A percentile compares a stretch with the other conserved stretches of the same genome.
Conservation (phyloP, 1,140 invertebrate species). For the Caerostris darwini region DNA sequence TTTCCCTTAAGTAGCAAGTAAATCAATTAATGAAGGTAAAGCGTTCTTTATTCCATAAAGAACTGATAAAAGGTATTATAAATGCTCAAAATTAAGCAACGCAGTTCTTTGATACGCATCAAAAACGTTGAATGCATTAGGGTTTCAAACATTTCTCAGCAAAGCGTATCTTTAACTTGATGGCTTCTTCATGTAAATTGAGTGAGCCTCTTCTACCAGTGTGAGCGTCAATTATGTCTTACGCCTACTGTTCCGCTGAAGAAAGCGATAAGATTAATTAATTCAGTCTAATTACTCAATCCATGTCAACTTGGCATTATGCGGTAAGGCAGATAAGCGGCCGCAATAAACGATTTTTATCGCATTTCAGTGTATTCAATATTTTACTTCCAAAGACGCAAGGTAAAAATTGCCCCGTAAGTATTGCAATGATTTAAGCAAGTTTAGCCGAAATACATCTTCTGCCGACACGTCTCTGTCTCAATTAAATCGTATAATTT, state of each 20-base stretch:
- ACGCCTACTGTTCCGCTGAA: conserved; percentile 56
- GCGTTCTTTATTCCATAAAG: conserved; percentile 21
- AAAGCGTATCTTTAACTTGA: conserved; percentile 50
- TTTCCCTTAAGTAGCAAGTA: neutral
- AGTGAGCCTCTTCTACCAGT: conserved; percentile 10
- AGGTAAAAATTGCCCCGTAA: conserved; percentile 43
- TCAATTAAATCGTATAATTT: conserved; percentile 51
- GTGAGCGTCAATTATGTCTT: conserved; percentile 65
- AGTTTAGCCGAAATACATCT: conserved; percentile 10
- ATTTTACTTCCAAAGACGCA: conserved; percentile 32
- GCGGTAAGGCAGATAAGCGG: conserved; percentile 60
- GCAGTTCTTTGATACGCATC: conserved; percentile 46
- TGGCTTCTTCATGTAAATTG: conserved; percentile 74
- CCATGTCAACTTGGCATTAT: conserved; percentile 59
- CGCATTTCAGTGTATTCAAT: conserved; percentile 51
- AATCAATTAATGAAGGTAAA: conserved; percentile 48
- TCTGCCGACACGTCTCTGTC: neutral
- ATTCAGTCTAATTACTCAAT: conserved; percentile 74
- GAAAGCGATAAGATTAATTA: conserved; percentile 74
- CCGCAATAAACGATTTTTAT: conserved; percentile 72
- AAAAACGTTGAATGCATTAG: conserved; percentile 51
- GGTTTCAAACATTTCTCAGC: conserved; percentile 39
- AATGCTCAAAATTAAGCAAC: conserved; percentile 25
- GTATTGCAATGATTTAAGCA: conserved; percentile 33
- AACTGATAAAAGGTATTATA: conserved; percentile 52